Evolutionary conservation across 2,888 invertebrate species (phyloP).

Genomic region (Cenopis cana): DNA sequence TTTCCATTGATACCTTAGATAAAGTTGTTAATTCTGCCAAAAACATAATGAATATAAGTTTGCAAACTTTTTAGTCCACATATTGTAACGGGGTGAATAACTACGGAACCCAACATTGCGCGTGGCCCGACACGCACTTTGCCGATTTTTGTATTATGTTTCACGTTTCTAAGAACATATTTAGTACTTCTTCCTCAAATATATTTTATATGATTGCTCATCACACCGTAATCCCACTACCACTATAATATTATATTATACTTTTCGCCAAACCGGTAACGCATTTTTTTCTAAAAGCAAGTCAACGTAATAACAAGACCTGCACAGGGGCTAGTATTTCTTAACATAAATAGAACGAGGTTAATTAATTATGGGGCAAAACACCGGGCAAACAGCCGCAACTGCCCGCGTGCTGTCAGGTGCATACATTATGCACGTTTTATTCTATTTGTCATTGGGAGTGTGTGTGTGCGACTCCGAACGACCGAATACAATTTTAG

Average conservation of each 20-base stretch:
- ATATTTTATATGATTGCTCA: background rate
- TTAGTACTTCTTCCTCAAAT: background rate
- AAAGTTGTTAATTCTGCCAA: too few relatives aligned
- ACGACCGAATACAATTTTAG: too few relatives aligned
- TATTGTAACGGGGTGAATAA: too few relatives aligned
- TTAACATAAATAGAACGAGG: constrained; percentile 18
- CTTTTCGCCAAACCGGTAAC: background rate
- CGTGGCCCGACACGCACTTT: too few relatives aligned
- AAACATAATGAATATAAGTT: too few relatives aligned
- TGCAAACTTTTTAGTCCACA: too few relatives aligned
- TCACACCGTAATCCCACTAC: background rate
- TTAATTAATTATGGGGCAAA: constrained; percentile 34
- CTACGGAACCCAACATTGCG: too few relatives aligned
- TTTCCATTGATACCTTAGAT: too few relatives aligned
- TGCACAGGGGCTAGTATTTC: constrained; percentile 25
- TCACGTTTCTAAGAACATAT: background rate
- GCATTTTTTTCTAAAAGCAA: constrained; percentile 2
- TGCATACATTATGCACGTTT: constrained; percentile 36
- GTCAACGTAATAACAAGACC: constrained; percentile 10
- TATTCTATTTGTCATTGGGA: constrained; percentile 16
- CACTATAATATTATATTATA: background rate
- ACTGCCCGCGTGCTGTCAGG: constrained; percentile 30
- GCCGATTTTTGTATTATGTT: background rate
- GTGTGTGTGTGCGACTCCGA: constrained; percentile 8
- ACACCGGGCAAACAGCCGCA: constrained; percentile 31